A percentile compares a stretch with the other conserved stretches of the same genome.
phyloP scores from a whole-genome alignment of 2,888 invertebrate species.

The Parnassius orleans region DNA sequence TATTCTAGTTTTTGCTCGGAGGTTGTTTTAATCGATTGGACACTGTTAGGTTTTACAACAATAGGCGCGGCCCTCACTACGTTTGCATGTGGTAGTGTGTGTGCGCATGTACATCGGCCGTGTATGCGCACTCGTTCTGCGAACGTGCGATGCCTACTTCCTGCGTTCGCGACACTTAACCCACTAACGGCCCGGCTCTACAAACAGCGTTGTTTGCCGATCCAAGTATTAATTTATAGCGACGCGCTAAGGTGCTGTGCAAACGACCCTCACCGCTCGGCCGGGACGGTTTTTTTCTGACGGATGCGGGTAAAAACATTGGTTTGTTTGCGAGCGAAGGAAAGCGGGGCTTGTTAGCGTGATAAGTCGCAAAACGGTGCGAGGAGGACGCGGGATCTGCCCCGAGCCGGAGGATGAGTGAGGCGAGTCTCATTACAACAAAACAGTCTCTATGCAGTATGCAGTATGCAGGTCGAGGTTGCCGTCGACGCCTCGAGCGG shows the following conservation, averaged over 20 bases:
- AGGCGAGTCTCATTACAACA: not conserved
- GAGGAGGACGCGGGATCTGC: not conserved
- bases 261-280: conserved; percentile 42
- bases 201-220: conserved; percentile 39
- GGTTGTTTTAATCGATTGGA: conserved; percentile 5
- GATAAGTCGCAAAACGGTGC: conserved; percentile 12
- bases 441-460: not conserved
- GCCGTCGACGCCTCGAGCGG: not conserved
- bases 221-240: conserved; percentile 54
- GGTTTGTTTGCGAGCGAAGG: conserved; percentile 28
- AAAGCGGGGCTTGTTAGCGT: conserved; percentile 16
- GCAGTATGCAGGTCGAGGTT: not conserved
- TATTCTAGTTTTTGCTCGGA: not conserved
- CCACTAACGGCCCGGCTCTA: conserved; percentile 27
- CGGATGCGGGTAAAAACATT: conserved; percentile 29
- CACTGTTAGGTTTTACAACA: conserved; percentile 1
- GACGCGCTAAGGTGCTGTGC: conserved; percentile 50
- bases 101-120: conserved; percentile 18
- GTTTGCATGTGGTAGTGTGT: conserved; percentile 27
- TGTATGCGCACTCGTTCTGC: conserved; percentile 41
- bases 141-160: conserved; percentile 47
- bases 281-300: conserved; percentile 20
- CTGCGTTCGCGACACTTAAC: conserved; percentile 35
- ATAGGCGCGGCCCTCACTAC: conserved; percentile 8
- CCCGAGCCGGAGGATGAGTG: not conserved